Percentiles rank a stretch among this genome's conserved stretches.
Evolutionary conservation across 2,113 vertebrate species (phyloP).

Genomic region (Rhea pennata): DNA sequence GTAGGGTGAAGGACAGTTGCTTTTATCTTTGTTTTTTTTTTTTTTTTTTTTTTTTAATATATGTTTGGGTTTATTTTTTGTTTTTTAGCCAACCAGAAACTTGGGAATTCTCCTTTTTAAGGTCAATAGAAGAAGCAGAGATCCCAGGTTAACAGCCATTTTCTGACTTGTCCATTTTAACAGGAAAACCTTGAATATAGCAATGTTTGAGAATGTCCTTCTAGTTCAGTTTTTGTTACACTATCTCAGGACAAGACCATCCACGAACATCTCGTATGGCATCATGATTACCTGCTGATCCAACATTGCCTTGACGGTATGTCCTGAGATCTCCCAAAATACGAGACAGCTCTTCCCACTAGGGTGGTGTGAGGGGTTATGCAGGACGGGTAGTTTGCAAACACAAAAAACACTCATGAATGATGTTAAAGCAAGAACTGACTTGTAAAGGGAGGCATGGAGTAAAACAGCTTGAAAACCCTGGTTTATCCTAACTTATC

Average conservation of each 20-base stretch:
- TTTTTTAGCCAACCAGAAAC: not conserved
- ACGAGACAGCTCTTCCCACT: not conserved
- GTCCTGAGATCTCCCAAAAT: not conserved
- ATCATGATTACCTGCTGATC: not conserved
- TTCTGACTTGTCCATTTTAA: not conserved
- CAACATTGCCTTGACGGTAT: not conserved
- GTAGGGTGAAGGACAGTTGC: not conserved
- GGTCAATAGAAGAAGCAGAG: not conserved
- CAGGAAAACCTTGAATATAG: not conserved
- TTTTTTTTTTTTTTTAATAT: not conserved
- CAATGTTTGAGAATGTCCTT: not conserved
- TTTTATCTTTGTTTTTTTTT: not conserved
- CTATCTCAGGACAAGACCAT: not conserved
- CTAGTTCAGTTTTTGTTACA: not conserved
- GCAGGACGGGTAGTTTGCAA: not conserved
- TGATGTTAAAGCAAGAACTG: not conserved
- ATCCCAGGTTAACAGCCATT: not conserved
- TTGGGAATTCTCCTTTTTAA: not conserved
- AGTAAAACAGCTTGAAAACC: not conserved
- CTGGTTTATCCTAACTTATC: not conserved
- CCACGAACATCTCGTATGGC: not conserved
- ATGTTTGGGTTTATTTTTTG: not conserved
- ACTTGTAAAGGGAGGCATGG: not conserved
- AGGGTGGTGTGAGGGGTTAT: not conserved
- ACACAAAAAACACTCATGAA: rapidly evolving